A percentile compares a stretch with the other conserved stretches of the same genome.
phyloP scores from a whole-genome alignment of 2,888 invertebrate genomes.

The Thecophora atra region DNA sequence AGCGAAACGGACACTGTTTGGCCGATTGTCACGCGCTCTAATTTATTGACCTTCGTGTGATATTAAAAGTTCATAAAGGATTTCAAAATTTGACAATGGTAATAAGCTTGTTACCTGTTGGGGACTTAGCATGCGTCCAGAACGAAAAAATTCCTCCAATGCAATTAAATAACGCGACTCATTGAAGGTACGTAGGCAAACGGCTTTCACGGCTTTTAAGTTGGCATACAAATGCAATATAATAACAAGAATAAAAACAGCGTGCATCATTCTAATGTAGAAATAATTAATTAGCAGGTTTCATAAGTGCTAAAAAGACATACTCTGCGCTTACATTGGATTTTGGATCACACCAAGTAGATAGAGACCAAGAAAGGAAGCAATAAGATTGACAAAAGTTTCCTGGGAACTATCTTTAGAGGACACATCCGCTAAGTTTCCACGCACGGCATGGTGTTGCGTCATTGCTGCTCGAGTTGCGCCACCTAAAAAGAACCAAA shows the following conservation, averaged over 20 bases:
- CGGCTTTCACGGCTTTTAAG: slow-evolving; percentile 83
- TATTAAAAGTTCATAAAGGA: background rate
- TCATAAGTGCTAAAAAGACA: background rate
- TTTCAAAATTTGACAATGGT: background rate
- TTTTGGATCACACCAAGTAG: slow-evolving; percentile 75
- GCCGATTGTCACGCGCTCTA: slow-evolving; percentile 76
- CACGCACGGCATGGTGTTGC: slow-evolving; percentile 88
- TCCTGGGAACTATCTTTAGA: slow-evolving; percentile 98
- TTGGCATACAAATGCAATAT: slow-evolving; percentile 85
- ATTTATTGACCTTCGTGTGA: slow-evolving; percentile 68
- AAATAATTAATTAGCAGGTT: background rate
- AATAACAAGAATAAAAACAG: slow-evolving; percentile 79
- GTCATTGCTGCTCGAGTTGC: slow-evolving; percentile 93
- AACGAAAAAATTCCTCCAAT: slow-evolving; percentile 74
- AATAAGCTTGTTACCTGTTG: slow-evolving; percentile 66
- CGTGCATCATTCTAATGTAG: slow-evolving; percentile 73
- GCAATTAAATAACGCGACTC: slow-evolving; percentile 78
- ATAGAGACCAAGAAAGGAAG: slow-evolving; percentile 80
- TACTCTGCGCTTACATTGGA: slow-evolving; percentile 63
- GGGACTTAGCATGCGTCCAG: slow-evolving; percentile 72
- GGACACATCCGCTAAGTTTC: slow-evolving; percentile 90
- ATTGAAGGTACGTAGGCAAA: slow-evolving; percentile 84
- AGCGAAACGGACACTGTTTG: slow-evolving; percentile 67
- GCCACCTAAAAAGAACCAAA: slow-evolving; percentile 71
- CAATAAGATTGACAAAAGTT: slow-evolving; percentile 91